These are phyloP conservation scores for Geotrypetes seraphini DNA, from an alignment of 2,797 vertebrate genomes.

Conservation along the genomic window DNA sequence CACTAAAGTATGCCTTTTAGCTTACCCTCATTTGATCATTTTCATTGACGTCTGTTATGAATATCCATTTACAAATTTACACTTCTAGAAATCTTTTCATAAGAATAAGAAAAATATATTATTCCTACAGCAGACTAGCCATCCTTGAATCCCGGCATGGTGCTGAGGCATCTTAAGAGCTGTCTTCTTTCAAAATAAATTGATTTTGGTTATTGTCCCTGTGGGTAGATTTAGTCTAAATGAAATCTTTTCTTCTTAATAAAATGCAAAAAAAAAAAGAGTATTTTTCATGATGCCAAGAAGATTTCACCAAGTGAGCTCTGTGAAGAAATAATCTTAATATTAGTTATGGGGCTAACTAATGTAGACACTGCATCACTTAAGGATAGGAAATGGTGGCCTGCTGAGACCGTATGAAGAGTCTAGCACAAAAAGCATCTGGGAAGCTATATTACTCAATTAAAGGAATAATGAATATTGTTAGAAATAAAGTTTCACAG, in stretches of 20 bases:
- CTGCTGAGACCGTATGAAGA: constrained; percentile 10
- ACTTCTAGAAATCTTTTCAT: too few species aligned
- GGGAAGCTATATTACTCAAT: constrained; percentile 7
- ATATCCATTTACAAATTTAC: too few species aligned
- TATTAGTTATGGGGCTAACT: constrained; percentile 6
- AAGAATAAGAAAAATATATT: too few species aligned
- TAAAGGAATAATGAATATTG: constrained; percentile 12
- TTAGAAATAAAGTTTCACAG: background rate
- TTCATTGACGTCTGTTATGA: too few species aligned
- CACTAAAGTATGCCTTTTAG: too few species aligned
- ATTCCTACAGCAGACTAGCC: too few species aligned
- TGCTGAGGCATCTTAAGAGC: background rate
- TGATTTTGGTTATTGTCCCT: background rate
- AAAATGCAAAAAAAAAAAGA: background rate
- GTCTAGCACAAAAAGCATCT: constrained; percentile 8
- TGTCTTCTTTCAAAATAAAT: background rate
- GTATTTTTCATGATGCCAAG: background rate
- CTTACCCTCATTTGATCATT: too few species aligned
- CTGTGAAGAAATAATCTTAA: constrained; percentile 8
- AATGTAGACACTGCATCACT: constrained; percentile 5
- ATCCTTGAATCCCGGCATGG: background rate
- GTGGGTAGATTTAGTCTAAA: background rate
- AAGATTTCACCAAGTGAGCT: constrained; percentile 1
- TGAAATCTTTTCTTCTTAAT: background rate
- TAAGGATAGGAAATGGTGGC: constrained; percentile 8